A percentile compares a stretch with the other conserved stretches of the same genome.
Evolutionary conservation across 2,113 vertebrate genomes (phyloP).

Genomic region (Ginglymostoma cirratum): DNA sequence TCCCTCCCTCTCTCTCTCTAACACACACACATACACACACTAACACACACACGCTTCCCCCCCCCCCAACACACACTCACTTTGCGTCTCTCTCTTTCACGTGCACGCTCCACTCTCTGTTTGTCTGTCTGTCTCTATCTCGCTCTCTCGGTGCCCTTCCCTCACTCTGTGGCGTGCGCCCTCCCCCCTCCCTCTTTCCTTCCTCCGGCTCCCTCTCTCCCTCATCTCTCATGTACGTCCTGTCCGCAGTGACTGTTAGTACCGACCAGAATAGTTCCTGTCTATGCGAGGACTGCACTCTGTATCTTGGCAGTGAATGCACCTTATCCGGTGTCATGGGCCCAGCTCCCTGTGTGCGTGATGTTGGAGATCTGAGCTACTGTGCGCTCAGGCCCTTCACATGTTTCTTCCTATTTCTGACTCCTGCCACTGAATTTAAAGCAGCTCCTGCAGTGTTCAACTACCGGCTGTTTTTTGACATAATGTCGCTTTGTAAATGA

Average conservation of each 20-base stretch:
- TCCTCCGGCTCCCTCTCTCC: no score
- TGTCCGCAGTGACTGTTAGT: neutral
- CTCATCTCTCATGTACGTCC: neutral
- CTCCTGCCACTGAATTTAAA: neutral
- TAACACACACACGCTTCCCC: no score
- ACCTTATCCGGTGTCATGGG: slow-evolving; percentile 43
- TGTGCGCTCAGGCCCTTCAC: slow-evolving; percentile 28
- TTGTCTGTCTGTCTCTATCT: no score
- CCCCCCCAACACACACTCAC: no score
- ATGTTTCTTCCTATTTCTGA: slow-evolving; percentile 40
- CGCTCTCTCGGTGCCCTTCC: no score
- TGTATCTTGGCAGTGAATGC: slow-evolving; percentile 42
- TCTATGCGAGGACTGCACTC: neutral
- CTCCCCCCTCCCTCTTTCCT: no score
- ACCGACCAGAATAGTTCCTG: neutral
- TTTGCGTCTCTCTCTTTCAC: no score
- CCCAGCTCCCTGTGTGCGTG: slow-evolving; percentile 5
- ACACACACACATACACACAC: no score
- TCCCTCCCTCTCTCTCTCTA: no score
- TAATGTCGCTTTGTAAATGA: slow-evolving; percentile 37
- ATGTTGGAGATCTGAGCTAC: slow-evolving; percentile 41
- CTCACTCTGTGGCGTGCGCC: no score
- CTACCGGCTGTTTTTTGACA: slow-evolving; percentile 34
- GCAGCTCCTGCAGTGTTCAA: slow-evolving; percentile 37
- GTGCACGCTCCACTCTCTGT: no score